Base-by-base conservation (phyloP, 2,113 vertebrate genomes). In the Phylloscopus trochiloides region DNA sequence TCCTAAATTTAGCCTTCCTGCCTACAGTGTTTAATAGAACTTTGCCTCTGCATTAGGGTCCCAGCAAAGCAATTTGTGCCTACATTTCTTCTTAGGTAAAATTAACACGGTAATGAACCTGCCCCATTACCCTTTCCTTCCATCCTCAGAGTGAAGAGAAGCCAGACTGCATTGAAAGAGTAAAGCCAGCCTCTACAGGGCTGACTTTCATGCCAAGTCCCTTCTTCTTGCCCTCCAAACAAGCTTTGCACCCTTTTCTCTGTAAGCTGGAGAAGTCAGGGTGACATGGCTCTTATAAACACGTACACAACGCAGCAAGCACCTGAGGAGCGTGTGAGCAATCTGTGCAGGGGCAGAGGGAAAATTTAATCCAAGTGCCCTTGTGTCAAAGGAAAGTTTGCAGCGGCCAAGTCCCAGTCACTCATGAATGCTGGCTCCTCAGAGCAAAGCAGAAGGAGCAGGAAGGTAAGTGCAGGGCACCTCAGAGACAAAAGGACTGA, bases 381-480 rank as follows among this genome's bases (percentile, higher is more conserved):
- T 63, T 2, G 11, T 72, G 73, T 32, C 79, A 93, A 85, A 89
- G 74, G 24, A 71, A 76, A 91, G 79, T 90, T 94, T 94, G 70
- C 79, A 93, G 58, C 0, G 0, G 88, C 47, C 78, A 88, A 70
- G 67, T 61, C 50, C 78, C 29, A 68, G 38, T 70, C 86, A 87
- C 77, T 66, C 45, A 31, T 40, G 52, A 94, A 80, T 43, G 74
- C 70, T 57, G 48, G 71, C 67, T 92, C 58, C 83, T 86, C 58
- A 71, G 54, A 92, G 91, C 25, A 34, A 17, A 36, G 72, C 88
- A 91, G 54, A 47, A 91, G 86, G 90, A 95, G 61, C 91, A 94
- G 84, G n/a, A 58, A 92, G 90, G 77, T 59, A 94, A 89, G 80
- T 1, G 16, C 77, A 93, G 92, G 93, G 86, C 86, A 92, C 80